phyloP scores from a whole-genome alignment of 2,797 vertebrate genomes.

The Phalloptychus januarius region DNA sequence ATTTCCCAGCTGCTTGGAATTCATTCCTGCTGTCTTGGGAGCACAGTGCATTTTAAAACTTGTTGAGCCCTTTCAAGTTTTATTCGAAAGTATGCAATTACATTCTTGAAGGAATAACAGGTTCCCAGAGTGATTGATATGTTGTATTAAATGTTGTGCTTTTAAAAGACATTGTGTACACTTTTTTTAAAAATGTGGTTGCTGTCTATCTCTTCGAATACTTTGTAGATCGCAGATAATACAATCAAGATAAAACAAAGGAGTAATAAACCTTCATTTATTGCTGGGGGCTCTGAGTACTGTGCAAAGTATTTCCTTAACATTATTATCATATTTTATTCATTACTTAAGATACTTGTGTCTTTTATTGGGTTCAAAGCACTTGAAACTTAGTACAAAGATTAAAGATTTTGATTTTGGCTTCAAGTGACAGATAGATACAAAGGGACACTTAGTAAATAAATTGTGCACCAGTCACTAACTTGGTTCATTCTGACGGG shows the following conservation, averaged over 20 bases:
- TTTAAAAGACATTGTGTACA: slow-evolving; percentile 85
- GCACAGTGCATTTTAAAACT: slow-evolving; percentile 98
- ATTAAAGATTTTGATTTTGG: background rate
- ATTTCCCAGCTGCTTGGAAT: slow-evolving; percentile 98
- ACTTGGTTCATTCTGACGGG: background rate
- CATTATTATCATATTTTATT: background rate
- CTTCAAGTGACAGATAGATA: background rate
- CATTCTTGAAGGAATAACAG: slow-evolving; percentile 98
- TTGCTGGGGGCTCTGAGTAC: slow-evolving; percentile 27
- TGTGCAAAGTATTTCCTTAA: background rate
- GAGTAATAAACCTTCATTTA: slow-evolving; percentile 27
- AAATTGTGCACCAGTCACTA: background rate
- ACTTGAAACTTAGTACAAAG: background rate
- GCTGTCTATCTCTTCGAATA: slow-evolving; percentile 53
- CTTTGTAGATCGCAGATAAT: slow-evolving; percentile 38
- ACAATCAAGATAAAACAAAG: slow-evolving; percentile 54
- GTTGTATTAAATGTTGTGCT: slow-evolving; percentile 94
- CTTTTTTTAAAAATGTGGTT: slow-evolving; percentile 60
- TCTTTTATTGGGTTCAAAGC: background rate
- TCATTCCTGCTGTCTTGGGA: slow-evolving; percentile 91
- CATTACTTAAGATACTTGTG: background rate
- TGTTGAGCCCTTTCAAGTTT: slow-evolving; percentile 99
- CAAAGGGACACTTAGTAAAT: background rate
- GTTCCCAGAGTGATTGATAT: slow-evolving; percentile 93
- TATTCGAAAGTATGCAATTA: slow-evolving; percentile 99